Evolutionary conservation across 2,113 vertebrate genomes (phyloP), one percentile per base, ranked within the genome.

Genomic region (Rafetus swinhoei): DNA sequence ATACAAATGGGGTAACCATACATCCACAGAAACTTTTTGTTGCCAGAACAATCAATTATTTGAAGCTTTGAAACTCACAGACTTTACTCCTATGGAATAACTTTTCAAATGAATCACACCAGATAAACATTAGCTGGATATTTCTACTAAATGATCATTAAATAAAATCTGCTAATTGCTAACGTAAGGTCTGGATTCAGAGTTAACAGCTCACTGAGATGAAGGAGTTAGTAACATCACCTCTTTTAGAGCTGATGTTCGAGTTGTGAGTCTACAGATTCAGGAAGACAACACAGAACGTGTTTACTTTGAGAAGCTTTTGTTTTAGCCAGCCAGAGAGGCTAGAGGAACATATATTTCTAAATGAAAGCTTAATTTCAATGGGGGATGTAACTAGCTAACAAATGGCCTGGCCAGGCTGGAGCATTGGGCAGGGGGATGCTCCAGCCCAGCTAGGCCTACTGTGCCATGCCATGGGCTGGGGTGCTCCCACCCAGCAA

Each of bases 261-360:
- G 3, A 3, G 29, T 65, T 65, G 62, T n/a, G 62, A n/a, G 14
- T 65, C 62, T n/a, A 32, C 59, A 86, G 79, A 60, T 81, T 93
- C 93, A 93, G 93, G 90, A 94, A 93, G 87, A 82, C 81, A 96
- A 53, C 35, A 79, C 24, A 72, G 60, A 83, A 88, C 45, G 54
- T 76, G 84, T 72, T 69, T 93, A 91, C 86, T 85, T 55, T 88
- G 45, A 65, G 57, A 87, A 84, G 21, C 60, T 86, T 65, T 65
- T 65, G 27, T 65, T 60, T 65, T 15, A 14, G 27, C 29, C 62
- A 74, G 19, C 19, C 18, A 39, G n/a, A 39, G 69, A 39, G 19
- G 18, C 69, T 39, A 12, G 62, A 65, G 29, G 32, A 72, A 72
- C 19, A 11, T 21, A 21, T 9, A 19, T 72, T 21, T 72, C 18